Conservation (phyloP, 2,888 invertebrate genomes). For the Hybos culiciformis region DNA sequence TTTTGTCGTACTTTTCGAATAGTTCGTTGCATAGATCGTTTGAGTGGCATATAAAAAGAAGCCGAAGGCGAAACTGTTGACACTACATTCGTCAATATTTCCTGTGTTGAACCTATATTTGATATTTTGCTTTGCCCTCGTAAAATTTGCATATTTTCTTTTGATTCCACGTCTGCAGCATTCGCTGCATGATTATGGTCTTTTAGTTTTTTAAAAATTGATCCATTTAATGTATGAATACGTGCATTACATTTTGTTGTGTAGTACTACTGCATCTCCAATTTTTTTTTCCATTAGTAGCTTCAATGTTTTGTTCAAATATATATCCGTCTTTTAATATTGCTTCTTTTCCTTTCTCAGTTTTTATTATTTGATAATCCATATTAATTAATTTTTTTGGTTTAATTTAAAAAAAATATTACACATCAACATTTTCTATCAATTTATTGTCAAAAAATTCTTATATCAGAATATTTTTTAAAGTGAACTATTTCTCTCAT, state of each 20-base stretch:
- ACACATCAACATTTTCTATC: too few species aligned
- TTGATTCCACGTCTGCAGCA: neutral
- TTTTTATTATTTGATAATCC: neutral
- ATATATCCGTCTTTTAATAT: neutral
- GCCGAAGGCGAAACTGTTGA: neutral
- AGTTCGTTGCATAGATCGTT: slow-evolving; percentile 1
- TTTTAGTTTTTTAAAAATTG: neutral
- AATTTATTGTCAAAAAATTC: too few species aligned
- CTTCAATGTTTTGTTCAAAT: neutral
- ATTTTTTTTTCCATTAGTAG: neutral
- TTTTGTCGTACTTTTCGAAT: neutral
- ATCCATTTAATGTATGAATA: neutral
- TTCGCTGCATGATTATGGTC: neutral
- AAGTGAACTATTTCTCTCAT: too few species aligned
- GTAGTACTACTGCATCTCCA: neutral
- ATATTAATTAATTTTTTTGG: neutral
- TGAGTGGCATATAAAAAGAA: neutral
- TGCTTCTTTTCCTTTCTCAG: neutral
- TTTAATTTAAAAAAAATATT: neutral
- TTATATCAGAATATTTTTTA: too few species aligned
- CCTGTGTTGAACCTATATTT: neutral
- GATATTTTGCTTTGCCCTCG: neutral
- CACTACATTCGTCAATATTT: neutral
- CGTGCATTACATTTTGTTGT: neutral
- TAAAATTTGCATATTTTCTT: neutral